phyloP scores from a whole-genome alignment of 2,113 vertebrate species.

The Hemichromis elongatus region DNA sequence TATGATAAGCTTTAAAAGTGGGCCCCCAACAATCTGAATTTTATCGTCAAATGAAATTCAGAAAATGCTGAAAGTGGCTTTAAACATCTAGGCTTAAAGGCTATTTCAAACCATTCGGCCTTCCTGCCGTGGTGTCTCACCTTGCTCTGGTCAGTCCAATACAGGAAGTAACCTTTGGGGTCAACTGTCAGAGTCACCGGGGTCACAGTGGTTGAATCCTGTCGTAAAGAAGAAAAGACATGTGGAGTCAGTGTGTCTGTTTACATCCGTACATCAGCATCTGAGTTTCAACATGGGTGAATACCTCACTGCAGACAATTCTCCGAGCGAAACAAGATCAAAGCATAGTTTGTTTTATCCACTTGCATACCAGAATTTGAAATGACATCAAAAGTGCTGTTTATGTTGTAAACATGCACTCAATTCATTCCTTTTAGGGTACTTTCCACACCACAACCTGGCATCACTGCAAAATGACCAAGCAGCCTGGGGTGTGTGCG shows the following conservation, averaged over 20 bases:
- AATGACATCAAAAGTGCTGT: slow-evolving; percentile 18
- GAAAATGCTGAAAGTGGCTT: accelerated
- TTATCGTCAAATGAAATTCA: neutral
- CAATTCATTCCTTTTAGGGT: slow-evolving; percentile 29
- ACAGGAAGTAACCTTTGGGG: slow-evolving; percentile 94
- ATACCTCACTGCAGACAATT: neutral
- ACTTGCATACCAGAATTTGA: neutral
- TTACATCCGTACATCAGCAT: neutral
- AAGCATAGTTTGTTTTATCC: neutral
- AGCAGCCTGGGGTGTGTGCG: neutral
- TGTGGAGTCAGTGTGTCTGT: neutral
- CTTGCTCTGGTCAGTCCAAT: slow-evolving; percentile 98
- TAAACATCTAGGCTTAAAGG: neutral
- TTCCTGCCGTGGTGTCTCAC: slow-evolving; percentile 65
- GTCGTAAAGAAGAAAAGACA: slow-evolving; percentile 19
- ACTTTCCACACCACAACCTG: slow-evolving; percentile 7
- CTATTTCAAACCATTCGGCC: neutral
- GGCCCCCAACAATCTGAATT: neutral
- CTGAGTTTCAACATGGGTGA: neutral
- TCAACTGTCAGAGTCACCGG: slow-evolving; percentile 90
- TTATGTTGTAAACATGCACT: neutral
- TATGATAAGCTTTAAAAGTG: neutral
- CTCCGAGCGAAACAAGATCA: neutral
- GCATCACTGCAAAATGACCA: slow-evolving; percentile 23
- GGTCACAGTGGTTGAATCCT: slow-evolving; percentile 90